Percentiles rank a stretch among this genome's conserved stretches.
phyloP scores from a whole-genome alignment of 2,888 invertebrate species.

The Diogma glabrata region DNA sequence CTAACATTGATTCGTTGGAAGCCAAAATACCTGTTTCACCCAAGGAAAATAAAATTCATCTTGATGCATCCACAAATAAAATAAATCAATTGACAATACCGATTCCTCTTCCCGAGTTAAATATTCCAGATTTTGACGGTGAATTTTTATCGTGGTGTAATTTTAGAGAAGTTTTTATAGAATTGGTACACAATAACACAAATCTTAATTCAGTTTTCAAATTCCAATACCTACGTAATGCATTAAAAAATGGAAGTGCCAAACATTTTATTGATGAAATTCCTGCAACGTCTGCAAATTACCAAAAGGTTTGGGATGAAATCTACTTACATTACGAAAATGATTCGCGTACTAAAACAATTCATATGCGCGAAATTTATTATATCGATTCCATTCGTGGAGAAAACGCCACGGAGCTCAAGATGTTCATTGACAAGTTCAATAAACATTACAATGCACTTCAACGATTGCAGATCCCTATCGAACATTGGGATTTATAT shows the following conservation, averaged over 20 bases:
- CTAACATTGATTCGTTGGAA: background rate
- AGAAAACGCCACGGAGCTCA: background rate
- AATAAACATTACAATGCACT: slow-evolving; percentile 1
- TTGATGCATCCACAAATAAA: no score
- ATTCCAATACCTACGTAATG: background rate
- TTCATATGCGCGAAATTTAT: background rate
- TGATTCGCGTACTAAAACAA: background rate
- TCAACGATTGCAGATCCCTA: no score
- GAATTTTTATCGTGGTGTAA: background rate
- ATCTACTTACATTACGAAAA: background rate
- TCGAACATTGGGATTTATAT: no score
- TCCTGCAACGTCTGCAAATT: background rate
- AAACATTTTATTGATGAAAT: no score
- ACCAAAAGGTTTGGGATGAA: background rate
- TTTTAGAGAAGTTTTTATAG: background rate
- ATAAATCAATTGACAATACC: background rate
- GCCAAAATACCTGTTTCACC: background rate
- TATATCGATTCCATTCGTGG: background rate
- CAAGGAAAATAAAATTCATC: background rate
- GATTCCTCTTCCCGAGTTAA: background rate
- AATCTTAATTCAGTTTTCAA: background rate
- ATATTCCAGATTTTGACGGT: background rate
- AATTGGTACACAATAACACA: background rate
- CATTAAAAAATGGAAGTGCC: background rate
- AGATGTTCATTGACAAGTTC: background rate